Conservation (phyloP, 2,888 invertebrate species). For the Tenthredo notha region DNA sequence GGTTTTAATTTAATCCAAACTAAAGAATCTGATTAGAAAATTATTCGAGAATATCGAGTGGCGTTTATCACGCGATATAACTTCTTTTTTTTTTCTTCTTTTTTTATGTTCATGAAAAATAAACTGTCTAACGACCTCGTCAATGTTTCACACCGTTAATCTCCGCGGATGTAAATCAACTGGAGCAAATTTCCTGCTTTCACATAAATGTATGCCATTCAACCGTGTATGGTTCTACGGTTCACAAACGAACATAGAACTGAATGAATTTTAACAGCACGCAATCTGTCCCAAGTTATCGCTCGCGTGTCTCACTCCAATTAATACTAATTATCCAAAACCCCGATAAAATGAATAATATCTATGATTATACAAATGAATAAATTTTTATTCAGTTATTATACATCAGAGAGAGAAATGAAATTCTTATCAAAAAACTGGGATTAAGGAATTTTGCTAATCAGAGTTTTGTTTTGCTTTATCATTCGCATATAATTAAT, state of each 20-base stretch:
- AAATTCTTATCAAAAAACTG: background rate
- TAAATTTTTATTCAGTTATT: background rate
- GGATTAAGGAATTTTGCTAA: conserved; percentile 20
- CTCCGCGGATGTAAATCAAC: conserved; percentile 30
- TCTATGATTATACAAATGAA: conserved; percentile 15
- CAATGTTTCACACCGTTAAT: conserved; percentile 29
- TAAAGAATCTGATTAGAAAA: background rate
- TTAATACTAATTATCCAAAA: background rate
- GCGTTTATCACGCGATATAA: background rate
- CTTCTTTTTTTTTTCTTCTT: background rate
- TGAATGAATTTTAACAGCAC: conserved; percentile 38
- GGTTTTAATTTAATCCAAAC: background rate
- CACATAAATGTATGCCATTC: conserved; percentile 35
- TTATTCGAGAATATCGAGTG: background rate
- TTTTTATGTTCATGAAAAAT: background rate
- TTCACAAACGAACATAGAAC: background rate
- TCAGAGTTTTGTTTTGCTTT: background rate
- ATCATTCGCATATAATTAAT: conserved; percentile 10
- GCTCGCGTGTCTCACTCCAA: conserved; percentile 3
- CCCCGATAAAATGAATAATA: background rate
- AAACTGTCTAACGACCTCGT: background rate
- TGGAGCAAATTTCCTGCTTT: conserved; percentile 47
- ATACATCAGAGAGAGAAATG: background rate
- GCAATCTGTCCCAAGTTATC: conserved; percentile 6
- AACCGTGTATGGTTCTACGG: background rate